Conservation (phyloP, 2,797 vertebrate species). For the Eutrigla gurnardus region DNA sequence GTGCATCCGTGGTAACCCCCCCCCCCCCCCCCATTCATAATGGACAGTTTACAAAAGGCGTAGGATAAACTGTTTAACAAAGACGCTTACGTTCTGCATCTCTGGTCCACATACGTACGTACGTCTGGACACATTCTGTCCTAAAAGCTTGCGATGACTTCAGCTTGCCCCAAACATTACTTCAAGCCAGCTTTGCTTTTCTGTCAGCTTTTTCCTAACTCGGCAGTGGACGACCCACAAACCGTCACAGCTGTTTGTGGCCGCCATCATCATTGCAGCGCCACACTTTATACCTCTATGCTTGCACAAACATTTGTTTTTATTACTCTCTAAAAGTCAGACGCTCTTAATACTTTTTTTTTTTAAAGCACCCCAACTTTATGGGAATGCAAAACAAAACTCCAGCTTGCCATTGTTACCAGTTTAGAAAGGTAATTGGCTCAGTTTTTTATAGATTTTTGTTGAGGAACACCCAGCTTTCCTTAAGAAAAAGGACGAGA, state of each 20-base stretch:
- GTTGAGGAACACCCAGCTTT: not conserved
- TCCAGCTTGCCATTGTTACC: too few relatives aligned
- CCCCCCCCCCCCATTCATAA: constrained; percentile 41
- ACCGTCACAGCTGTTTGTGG: constrained; percentile 75
- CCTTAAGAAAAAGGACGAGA: too few relatives aligned
- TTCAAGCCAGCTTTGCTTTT: constrained; percentile 45
- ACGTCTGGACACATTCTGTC: constrained; percentile 33
- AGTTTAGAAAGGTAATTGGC: constrained; percentile 22
- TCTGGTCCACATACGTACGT: constrained; percentile 6
- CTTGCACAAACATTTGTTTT: constrained; percentile 19
- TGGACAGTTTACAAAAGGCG: constrained; percentile 47
- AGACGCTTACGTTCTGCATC: constrained; percentile 35
- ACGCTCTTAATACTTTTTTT: not conserved
- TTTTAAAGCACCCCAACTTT: too few relatives aligned
- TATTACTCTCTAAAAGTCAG: constrained; percentile 28
- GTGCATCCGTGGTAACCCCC: constrained; percentile 33
- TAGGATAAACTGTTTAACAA: constrained; percentile 71
- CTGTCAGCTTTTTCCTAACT: constrained; percentile 57
- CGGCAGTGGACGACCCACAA: constrained; percentile 44
- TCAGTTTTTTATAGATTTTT: not conserved
- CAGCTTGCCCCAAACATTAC: constrained; percentile 56
- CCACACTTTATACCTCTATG: constrained; percentile 27
- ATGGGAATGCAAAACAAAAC: too few relatives aligned
- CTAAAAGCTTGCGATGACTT: constrained; percentile 49
- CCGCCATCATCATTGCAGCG: constrained; percentile 42